phyloP scores from a whole-genome alignment of 1,140 invertebrate genomes.

The Mactra quadrangularis region DNA sequence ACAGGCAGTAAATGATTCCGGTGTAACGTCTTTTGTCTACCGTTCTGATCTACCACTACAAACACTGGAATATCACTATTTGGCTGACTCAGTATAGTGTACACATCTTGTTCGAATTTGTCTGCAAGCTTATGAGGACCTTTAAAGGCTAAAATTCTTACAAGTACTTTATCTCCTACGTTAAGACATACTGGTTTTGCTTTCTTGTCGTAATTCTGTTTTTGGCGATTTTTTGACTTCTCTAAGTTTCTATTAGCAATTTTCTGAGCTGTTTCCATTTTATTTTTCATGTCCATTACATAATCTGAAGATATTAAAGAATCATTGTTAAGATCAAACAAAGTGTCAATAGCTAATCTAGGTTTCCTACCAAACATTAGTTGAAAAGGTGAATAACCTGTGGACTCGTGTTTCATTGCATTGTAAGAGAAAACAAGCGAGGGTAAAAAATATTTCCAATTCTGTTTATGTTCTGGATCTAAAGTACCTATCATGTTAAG shows the following conservation, averaged over 20 bases:
- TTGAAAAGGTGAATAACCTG: conserved; percentile 22
- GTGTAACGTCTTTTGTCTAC: not conserved
- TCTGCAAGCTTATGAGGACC: conserved; percentile 31
- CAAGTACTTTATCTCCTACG: conserved; percentile 23
- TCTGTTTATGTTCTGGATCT: not conserved
- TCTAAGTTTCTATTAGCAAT: not conserved
- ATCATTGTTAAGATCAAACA: not conserved
- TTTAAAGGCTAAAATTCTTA: conserved; percentile 10
- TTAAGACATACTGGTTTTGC: not conserved
- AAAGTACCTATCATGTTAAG: conserved; percentile 34
- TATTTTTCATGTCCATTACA: not conserved
- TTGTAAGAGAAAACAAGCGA: conserved; percentile 40
- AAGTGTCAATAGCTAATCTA: conserved; percentile 8
- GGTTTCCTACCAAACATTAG: conserved; percentile 51
- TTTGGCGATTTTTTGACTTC: conserved; percentile 9
- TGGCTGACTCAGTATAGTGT: conserved; percentile 23
- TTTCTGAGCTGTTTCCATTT: not conserved
- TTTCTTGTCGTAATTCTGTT: conserved; percentile 23
- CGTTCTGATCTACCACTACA: no score
- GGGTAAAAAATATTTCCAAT: conserved; percentile 32
- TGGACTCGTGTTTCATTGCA: conserved; percentile 17
- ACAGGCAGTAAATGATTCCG: conserved; percentile 13
- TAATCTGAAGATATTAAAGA: not conserved
- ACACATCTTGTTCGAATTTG: conserved; percentile 16
- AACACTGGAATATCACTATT: no score